phyloP scores from a whole-genome alignment of 2,797 vertebrate species.

The Danio jaintianensis region DNA sequence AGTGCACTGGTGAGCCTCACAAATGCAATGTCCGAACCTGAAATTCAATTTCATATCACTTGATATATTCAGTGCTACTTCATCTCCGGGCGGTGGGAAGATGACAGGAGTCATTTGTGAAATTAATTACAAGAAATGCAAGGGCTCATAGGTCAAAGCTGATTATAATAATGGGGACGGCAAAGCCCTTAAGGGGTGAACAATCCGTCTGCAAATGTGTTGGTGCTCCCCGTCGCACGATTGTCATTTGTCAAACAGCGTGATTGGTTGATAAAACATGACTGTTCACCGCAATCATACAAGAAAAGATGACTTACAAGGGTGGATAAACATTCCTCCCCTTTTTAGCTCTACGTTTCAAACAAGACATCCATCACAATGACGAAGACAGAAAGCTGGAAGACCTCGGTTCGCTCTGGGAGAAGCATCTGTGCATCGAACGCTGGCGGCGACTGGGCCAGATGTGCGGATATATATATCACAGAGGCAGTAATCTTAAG shows the following conservation, averaged over 20 bases:
- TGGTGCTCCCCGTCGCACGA: neutral
- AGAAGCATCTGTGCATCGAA: constrained; percentile 47
- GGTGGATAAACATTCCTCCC: constrained; percentile 34
- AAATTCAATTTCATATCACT: constrained; percentile 50
- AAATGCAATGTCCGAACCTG: constrained; percentile 50
- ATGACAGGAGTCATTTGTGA: constrained; percentile 54
- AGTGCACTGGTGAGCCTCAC: constrained; percentile 30
- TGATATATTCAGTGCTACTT: constrained; percentile 46
- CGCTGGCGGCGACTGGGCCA: constrained; percentile 39
- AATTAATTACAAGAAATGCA: constrained; percentile 54
- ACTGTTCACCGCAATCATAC: constrained; percentile 25
- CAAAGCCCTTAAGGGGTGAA: constrained; percentile 13
- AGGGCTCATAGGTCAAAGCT: constrained; percentile 43
- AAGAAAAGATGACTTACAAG: constrained; percentile 42
- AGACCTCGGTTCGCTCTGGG: constrained; percentile 4
- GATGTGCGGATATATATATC: constrained; percentile 48
- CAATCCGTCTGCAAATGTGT: constrained; percentile 31
- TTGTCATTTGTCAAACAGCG: constrained; percentile 30
- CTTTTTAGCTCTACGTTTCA: constrained; percentile 40
- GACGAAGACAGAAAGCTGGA: constrained; percentile 39
- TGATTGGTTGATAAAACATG: constrained; percentile 25
- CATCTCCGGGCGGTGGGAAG: constrained; percentile 35
- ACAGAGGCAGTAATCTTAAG: constrained; percentile 1
- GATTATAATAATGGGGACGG: constrained; percentile 41
- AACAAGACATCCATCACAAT: constrained; percentile 49